Evolutionary conservation across 1,140 invertebrate genomes (phyloP).

Genomic region (Drosophila rhopaloa): DNA sequence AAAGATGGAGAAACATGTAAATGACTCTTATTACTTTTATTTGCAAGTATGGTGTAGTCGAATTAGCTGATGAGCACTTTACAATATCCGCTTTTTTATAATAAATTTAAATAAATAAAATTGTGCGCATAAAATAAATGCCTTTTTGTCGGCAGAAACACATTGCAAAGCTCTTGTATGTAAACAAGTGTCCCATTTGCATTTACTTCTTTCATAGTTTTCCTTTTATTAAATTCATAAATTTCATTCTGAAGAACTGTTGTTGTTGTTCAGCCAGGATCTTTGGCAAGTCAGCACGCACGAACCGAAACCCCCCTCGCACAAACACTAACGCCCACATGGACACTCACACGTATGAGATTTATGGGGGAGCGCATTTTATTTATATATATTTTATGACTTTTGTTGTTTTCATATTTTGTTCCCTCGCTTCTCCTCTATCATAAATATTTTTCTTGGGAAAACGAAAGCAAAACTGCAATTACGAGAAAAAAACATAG

Average conservation of each 20-base stretch:
- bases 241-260: constrained; percentile 16
- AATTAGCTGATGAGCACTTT: constrained; percentile 13
- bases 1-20: not conserved
- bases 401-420: constrained; percentile 44
- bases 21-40: not conserved
- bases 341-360: constrained; percentile 44
- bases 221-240: constrained; percentile 48
- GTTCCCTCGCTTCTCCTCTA: constrained; percentile 7
- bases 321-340: constrained; percentile 18
- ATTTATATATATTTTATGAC: constrained; percentile 56
- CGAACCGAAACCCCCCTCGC: constrained; percentile 6
- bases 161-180: constrained; percentile 20
- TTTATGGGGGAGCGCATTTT: constrained; percentile 50
- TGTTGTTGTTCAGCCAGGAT: constrained; percentile 6
- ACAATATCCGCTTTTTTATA: not conserved
- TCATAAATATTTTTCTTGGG: constrained; percentile 40
- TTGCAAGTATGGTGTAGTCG: not conserved
- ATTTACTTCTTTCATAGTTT: constrained; percentile 40
- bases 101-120: constrained; percentile 27
- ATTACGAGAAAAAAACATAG: constrained; percentile 33
- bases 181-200: constrained; percentile 45
- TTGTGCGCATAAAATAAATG: constrained; percentile 16
- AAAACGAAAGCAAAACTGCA: constrained; percentile 49
- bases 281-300: constrained; percentile 43
- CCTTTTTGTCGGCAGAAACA: constrained; percentile 8